phyloP scores from a whole-genome alignment of 2,113 vertebrate species.

The Mustela nigripes region DNA sequence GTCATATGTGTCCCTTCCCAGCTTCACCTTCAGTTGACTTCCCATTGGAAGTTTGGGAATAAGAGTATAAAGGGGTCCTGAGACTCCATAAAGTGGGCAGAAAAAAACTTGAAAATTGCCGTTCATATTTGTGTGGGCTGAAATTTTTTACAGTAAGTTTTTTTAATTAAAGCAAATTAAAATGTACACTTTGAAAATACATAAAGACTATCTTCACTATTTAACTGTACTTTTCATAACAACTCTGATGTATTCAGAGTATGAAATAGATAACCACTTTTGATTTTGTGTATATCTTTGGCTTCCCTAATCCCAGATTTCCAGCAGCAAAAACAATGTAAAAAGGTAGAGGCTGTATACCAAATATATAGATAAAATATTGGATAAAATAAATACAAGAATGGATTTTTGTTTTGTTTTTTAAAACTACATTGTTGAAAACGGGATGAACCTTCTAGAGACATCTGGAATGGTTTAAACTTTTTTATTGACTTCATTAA shows the following conservation, averaged over 20 bases:
- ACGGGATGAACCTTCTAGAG: conserved; percentile 18
- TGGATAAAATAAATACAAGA: neutral
- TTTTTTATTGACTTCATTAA: conserved; percentile 12
- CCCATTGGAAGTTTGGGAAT: neutral
- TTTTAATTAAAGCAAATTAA: conserved; percentile 22
- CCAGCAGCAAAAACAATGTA: neutral
- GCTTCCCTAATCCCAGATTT: conserved; percentile 31
- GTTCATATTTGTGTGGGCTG: neutral
- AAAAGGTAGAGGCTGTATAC: neutral
- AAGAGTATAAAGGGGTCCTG: neutral
- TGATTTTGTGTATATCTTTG: conserved; percentile 26
- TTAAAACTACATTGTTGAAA: neutral
- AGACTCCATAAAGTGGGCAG: neutral
- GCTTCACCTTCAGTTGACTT: neutral
- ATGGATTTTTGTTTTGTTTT: neutral
- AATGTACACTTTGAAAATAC: neutral
- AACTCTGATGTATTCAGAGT: neutral
- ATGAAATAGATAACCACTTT: neutral
- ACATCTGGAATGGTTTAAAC: neutral
- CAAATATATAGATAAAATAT: neutral
- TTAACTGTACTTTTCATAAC: neutral
- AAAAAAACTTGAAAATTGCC: neutral
- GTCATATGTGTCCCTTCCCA: neutral
- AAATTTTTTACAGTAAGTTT: conserved; percentile 4
- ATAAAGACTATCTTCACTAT: neutral